A percentile compares a stretch with the other conserved stretches of the same genome.
phyloP scores from a whole-genome alignment of 2,113 vertebrate genomes.

The Calyptomena viridis region DNA sequence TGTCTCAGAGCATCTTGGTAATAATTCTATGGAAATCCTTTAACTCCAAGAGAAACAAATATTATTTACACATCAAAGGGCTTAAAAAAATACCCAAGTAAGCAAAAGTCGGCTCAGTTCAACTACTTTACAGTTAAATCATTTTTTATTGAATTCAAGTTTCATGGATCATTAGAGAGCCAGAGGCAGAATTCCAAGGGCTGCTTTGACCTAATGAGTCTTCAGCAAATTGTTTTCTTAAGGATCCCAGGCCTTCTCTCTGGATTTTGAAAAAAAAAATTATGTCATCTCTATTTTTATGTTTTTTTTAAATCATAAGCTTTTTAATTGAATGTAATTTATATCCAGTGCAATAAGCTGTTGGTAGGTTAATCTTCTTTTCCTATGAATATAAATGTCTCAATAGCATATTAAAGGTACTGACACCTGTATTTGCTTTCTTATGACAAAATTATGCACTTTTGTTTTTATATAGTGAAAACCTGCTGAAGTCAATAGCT shows the following conservation, averaged over 20 bases:
- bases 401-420: background rate
- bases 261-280: slow-evolving; percentile 32
- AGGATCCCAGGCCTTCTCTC: slow-evolving; percentile 21
- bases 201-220: slow-evolving; percentile 74
- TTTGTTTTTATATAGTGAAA: background rate
- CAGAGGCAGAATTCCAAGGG: slow-evolving; percentile 67
- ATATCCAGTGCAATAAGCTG: slow-evolving; percentile 1
- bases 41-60: slow-evolving; percentile 59
- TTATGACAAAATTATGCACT: background rate
- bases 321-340: slow-evolving; percentile 54
- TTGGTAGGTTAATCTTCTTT: slow-evolving; percentile 2
- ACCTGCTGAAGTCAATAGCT: background rate
- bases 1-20: background rate
- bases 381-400: background rate
- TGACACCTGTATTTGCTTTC: background rate
- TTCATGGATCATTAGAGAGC: slow-evolving; percentile 78
- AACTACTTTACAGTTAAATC: slow-evolving; percentile 70
- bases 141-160: slow-evolving; percentile 81
- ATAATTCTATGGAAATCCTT: slow-evolving; percentile 29
- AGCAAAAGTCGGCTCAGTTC: slow-evolving; percentile 57
- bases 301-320: background rate
- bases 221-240: slow-evolving; percentile 74
- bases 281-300: background rate
- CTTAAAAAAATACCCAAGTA: slow-evolving; percentile 47
- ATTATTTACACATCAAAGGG: slow-evolving; percentile 65